Evolutionary conservation across 2,888 invertebrate genomes (phyloP).

Genomic region (Merodon equestris): DNA sequence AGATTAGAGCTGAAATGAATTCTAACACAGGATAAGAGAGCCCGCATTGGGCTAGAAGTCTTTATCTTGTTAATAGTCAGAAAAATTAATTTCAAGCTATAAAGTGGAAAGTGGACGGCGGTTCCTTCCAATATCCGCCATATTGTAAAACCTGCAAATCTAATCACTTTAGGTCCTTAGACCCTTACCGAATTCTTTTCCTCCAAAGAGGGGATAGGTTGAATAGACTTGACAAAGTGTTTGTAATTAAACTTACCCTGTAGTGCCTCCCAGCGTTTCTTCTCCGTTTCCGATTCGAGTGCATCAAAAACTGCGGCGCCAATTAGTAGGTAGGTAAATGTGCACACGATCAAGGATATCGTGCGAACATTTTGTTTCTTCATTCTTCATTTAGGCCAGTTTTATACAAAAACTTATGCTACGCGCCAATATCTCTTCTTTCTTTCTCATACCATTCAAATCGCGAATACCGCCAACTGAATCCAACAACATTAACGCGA

Average conservation of each 20-base stretch:
- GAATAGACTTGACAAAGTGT: too few species aligned
- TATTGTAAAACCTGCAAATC: too few species aligned
- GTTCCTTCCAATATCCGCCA: too few species aligned
- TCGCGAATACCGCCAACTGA: background rate
- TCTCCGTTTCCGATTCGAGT: conserved; percentile 97
- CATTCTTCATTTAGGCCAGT: conserved; percentile 87
- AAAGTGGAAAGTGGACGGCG: too few species aligned
- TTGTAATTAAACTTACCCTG: conserved; percentile 82
- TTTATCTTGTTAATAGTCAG: too few species aligned
- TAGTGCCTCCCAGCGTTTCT: conserved; percentile 91
- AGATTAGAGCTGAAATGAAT: too few species aligned
- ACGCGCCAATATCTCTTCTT: conserved; percentile 52
- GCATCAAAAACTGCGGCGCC: conserved; percentile 99
- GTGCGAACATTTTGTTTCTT: conserved; percentile 99
- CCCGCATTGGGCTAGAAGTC: too few species aligned
- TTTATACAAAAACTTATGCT: conserved; percentile 70
- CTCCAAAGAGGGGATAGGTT: too few species aligned
- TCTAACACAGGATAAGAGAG: too few species aligned
- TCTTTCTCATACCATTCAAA: conserved; percentile 7
- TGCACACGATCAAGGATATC: conserved; percentile 99
- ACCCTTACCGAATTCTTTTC: too few species aligned
- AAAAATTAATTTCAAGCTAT: too few species aligned
- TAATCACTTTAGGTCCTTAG: too few species aligned
- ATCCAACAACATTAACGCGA: background rate
- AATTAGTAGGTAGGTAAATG: conserved; percentile 99